These are phyloP conservation scores for Lysandra bellargus DNA, from an alignment of 2,888 invertebrate species.

Conservation along the genomic window DNA sequence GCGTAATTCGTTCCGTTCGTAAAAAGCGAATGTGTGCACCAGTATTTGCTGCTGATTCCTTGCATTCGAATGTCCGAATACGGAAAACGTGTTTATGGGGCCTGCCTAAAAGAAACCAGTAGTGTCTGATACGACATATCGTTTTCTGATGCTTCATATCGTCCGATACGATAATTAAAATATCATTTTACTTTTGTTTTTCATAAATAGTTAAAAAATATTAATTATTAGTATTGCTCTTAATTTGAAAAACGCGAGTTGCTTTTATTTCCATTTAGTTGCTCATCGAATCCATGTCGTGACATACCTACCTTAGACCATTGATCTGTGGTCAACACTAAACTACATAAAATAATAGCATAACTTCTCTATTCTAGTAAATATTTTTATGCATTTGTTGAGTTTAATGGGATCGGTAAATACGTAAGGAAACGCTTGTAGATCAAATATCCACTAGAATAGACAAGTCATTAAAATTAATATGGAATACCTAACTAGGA, in stretches of 20 bases:
- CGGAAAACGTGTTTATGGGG: too few species aligned
- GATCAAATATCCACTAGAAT: not conserved
- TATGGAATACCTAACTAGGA: slow-evolving; percentile 56
- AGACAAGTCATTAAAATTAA: slow-evolving; percentile 37
- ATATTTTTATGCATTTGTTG: not conserved
- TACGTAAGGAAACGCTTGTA: not conserved
- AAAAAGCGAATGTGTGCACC: too few species aligned
- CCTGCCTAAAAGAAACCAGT: too few species aligned
- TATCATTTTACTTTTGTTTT: not conserved
- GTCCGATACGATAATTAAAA: too few species aligned
- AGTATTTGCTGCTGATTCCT: too few species aligned
- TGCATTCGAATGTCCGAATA: too few species aligned
- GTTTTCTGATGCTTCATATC: too few species aligned
- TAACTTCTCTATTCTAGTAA: not conserved
- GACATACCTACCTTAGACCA: not conserved
- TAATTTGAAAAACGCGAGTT: not conserved
- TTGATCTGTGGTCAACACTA: slow-evolving; percentile 1
- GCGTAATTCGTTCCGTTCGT: too few species aligned
- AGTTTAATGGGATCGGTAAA: not conserved
- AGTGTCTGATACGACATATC: too few species aligned
- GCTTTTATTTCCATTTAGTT: not conserved
- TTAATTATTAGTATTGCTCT: not conserved
- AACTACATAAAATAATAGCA: slow-evolving; percentile 7
- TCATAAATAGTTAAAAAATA: not conserved
- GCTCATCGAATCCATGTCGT: not conserved